Base-by-base conservation (phyloP, 37 sponge, comb jelly and placozoan species). In the Spongilla lacustris region DNA sequence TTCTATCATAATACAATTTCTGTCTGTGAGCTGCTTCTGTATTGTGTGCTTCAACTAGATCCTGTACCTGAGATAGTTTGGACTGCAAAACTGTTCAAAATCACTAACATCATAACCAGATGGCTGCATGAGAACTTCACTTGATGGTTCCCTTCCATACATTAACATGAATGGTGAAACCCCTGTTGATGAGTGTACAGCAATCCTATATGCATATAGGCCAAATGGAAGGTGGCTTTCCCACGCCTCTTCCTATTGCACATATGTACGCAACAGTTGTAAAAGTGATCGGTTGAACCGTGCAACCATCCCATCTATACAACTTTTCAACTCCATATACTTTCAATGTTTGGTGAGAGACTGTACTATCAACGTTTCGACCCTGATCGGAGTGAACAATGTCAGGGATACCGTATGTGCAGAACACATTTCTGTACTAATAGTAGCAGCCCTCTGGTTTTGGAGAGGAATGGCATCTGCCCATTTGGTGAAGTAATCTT, bases 401-500 rank as follows among this genome's bases (percentile, higher is more conserved):
- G 31, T 82, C 46, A 24, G 89, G 89, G 12, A 79, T 14, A 35
- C 78, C 88, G 69, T 36, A 69, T 5, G 24, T 75, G 27, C 74
- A 41, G 67, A 86, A 86, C 0, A 81, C 34, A 83, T 66, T 12
- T 27, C 80, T 6, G 23, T 10, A 66, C 68, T 35, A 46, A 88
- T 82, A 31, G 50, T 32, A 49, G 66, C 19, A 48, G 12, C 11
- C 84, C 84, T 78, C 34, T 78, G 80, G 70, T 69, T 69, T 69
- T 27, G 86, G 26, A 90, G 50, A 0, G 91, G 87, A 69, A 91
- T 83, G 9, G 88, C 88, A 27, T 87, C 84, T 21, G 69, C 83
- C 87, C 88, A 91, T 38, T 83, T 87, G 2, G 92, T 91, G 27
- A 91, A 87, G 31, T 87, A 81, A 70, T 90, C 91, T 68, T 85